Conservation (phyloP, 2,888 invertebrate species). For the Drosophila vallismaia region DNA sequence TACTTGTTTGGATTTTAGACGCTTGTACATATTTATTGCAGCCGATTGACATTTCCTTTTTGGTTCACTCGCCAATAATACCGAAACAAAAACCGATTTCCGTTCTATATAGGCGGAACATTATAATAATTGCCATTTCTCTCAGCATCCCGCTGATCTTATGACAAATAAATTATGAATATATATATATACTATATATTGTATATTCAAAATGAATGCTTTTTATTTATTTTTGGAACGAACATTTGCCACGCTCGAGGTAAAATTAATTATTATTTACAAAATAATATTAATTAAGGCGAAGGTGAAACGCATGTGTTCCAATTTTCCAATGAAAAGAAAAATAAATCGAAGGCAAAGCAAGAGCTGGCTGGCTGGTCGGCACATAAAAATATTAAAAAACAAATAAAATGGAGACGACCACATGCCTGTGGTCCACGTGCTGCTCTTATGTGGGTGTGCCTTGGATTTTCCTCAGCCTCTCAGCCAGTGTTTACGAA, state of each 20-base stretch:
- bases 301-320: constrained; percentile 74
- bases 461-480: constrained; percentile 43
- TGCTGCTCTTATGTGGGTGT: constrained; percentile 32
- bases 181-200: not conserved
- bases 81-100: constrained; percentile 26
- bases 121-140: constrained; percentile 33
- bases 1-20: constrained; percentile 1
- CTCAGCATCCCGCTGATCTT: constrained; percentile 4
- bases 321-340: constrained; percentile 42
- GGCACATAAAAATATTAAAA: constrained; percentile 44
- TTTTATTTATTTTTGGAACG: constrained; percentile 42
- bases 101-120: constrained; percentile 5
- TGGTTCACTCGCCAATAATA: not conserved
- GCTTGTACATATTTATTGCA: not conserved
- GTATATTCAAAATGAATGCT: not conserved
- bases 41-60: constrained; percentile 17
- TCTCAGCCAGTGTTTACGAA: constrained; percentile 64
- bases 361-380: constrained; percentile 8
- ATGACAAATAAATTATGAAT: constrained; percentile 33
- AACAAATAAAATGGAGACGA: constrained; percentile 40
- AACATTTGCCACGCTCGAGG: constrained; percentile 29
- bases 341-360: constrained; percentile 15
- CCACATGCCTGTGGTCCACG: constrained; percentile 54
- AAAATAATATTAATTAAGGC: constrained; percentile 72
- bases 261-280: constrained; percentile 74